Percentiles rank a stretch among this genome's conserved stretches.
phyloP scores from a whole-genome alignment of 2,797 vertebrate genomes.

The Ptychobarbus kaznakovi region DNA sequence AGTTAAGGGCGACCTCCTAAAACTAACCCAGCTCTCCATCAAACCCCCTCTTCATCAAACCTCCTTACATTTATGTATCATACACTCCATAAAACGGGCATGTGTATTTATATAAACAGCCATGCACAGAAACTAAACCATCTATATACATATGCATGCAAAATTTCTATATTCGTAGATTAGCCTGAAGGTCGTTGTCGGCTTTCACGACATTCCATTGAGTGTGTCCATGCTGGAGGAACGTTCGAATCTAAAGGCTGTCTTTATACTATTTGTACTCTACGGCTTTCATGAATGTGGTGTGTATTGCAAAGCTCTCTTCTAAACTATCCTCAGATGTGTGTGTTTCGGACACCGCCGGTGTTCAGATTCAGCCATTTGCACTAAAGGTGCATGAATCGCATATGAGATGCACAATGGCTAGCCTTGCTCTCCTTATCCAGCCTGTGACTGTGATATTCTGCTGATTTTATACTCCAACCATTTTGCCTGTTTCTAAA shows the following conservation, averaged over 20 bases:
- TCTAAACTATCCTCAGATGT: slow-evolving; percentile 22
- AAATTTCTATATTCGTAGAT: slow-evolving; percentile 29
- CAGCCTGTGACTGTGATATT: slow-evolving; percentile 40
- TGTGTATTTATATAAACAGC: slow-evolving; percentile 54
- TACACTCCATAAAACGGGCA: slow-evolving; percentile 35
- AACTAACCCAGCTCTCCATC: slow-evolving; percentile 38
- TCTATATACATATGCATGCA: slow-evolving; percentile 53
- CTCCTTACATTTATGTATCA: slow-evolving; percentile 42
- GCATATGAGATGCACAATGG: slow-evolving; percentile 48
- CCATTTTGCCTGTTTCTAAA: slow-evolving; percentile 35
- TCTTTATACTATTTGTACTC: slow-evolving; percentile 34
- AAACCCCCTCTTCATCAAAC: slow-evolving; percentile 41
- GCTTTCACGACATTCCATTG: slow-evolving; percentile 32
- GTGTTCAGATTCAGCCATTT: slow-evolving; percentile 34
- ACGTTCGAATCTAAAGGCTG: slow-evolving; percentile 27
- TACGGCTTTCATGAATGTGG: slow-evolving; percentile 29
- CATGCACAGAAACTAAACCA: slow-evolving; percentile 43
- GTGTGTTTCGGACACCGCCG: neutral
- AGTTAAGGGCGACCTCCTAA: slow-evolving; percentile 69
- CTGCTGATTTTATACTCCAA: slow-evolving; percentile 29
- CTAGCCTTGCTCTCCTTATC: slow-evolving; percentile 19
- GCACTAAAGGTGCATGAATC: slow-evolving; percentile 56
- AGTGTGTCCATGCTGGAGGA: slow-evolving; percentile 29
- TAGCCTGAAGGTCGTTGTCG: slow-evolving; percentile 15
- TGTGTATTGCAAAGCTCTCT: slow-evolving; percentile 41